Percentiles rank a stretch among this genome's conserved stretches.
phyloP scores from a whole-genome alignment of 2,797 vertebrate genomes.

The Danio choprae region DNA sequence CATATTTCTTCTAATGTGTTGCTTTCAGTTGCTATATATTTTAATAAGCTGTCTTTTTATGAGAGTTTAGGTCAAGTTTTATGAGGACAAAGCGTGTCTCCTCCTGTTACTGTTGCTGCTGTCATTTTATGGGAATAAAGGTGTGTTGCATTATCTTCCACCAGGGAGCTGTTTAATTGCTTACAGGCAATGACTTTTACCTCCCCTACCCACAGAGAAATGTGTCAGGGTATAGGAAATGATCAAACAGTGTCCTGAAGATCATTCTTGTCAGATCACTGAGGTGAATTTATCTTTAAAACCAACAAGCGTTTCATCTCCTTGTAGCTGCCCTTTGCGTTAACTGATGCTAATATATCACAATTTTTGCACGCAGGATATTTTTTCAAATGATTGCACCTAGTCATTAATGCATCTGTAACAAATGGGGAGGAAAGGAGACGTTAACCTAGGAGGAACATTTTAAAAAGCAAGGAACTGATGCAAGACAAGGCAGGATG shows the following conservation, averaged over 20 bases:
- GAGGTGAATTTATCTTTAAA: slow-evolving; percentile 18
- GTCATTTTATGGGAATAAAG: slow-evolving; percentile 11
- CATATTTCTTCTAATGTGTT: background rate
- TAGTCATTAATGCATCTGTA: background rate
- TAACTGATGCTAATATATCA: slow-evolving; percentile 6
- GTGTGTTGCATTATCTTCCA: slow-evolving; percentile 5
- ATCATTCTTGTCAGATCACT: slow-evolving; percentile 21
- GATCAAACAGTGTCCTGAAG: background rate
- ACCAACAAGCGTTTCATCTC: slow-evolving; percentile 3
- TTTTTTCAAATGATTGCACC: slow-evolving; percentile 17
- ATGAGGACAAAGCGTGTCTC: slow-evolving; percentile 23
- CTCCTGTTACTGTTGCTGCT: background rate
- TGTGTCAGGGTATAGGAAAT: background rate
- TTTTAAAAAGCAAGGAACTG: slow-evolving; percentile 11
- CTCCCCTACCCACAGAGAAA: background rate
- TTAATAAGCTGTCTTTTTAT: slow-evolving; percentile 2
- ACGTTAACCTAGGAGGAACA: slow-evolving; percentile 11
- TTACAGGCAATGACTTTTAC: slow-evolving; percentile 24
- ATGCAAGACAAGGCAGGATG: slow-evolving; percentile 22
- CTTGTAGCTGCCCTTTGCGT: slow-evolving; percentile 6
- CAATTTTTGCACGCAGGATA: slow-evolving; percentile 11
- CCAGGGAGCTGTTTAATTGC: slow-evolving; percentile 36
- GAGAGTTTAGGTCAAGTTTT: slow-evolving; percentile 30
- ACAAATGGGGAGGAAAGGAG: background rate
- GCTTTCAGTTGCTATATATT: background rate